These are phyloP conservation scores for Girardia tigrina DNA, from an alignment of 2,888 invertebrate species.

Conservation along the genomic window DNA sequence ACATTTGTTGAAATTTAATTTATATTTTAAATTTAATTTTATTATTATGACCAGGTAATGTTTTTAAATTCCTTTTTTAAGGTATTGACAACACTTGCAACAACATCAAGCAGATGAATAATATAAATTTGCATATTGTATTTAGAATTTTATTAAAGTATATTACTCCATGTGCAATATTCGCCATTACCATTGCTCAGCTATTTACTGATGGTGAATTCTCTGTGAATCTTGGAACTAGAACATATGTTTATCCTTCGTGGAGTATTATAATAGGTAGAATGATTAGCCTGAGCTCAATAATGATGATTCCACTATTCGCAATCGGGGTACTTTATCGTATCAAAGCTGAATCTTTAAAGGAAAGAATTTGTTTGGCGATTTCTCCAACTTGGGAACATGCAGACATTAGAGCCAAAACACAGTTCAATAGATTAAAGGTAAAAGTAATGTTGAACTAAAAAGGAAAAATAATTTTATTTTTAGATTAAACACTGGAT, in stretches of 20 bases:
- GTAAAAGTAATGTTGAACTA: not conserved
- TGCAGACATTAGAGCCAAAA: not conserved
- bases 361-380: constrained; percentile 15
- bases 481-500: constrained; percentile 1
- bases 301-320: not conserved
- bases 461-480: not conserved
- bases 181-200: not conserved
- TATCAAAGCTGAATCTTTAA: not conserved
- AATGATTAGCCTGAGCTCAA: constrained; percentile 6
- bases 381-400: not conserved
- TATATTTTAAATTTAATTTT: too few relatives aligned
- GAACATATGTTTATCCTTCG: not conserved
- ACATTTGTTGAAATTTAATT: too few relatives aligned
- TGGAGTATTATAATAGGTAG: not conserved
- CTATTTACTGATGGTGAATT: not conserved
- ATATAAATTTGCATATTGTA: not conserved
- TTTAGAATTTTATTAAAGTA: constrained; percentile 13
- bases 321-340: not conserved
- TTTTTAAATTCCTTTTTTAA: not conserved
- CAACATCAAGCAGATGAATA: not conserved
- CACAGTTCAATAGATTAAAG: not conserved
- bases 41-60: too few relatives aligned
- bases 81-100: not conserved
- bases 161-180: not conserved
- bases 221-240: not conserved